Percentiles rank a stretch among this genome's conserved stretches.
Evolutionary conservation across 2,888 invertebrate species (phyloP).

Genomic region (Stenodema calcarata): DNA sequence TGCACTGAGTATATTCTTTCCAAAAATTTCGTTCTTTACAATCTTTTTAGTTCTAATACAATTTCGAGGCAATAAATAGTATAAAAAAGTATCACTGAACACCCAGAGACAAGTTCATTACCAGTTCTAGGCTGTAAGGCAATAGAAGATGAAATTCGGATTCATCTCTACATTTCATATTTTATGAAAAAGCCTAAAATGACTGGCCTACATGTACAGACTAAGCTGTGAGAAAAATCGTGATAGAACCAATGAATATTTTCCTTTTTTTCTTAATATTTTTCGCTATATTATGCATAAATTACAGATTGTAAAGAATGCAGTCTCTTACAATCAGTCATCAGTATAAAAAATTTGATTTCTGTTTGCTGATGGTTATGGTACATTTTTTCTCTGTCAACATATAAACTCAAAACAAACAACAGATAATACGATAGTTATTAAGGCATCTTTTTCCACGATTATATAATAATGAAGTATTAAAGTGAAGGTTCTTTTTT

Average conservation of each 20-base stretch:
- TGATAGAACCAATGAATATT: conserved; percentile 24
- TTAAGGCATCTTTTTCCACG: conserved; percentile 57
- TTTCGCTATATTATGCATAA: conserved; percentile 39
- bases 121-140: background rate
- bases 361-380: conserved; percentile 51
- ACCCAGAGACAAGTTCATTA: background rate
- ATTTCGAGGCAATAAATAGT: no score
- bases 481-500: conserved; percentile 38
- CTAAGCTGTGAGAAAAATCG: conserved; percentile 26
- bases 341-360: conserved; percentile 53
- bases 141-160: background rate
- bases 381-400: conserved; percentile 42
- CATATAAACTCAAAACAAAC: conserved; percentile 10
- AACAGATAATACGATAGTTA: conserved; percentile 54
- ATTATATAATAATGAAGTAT: conserved; percentile 55
- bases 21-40: no score
- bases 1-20: no score
- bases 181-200: conserved; percentile 8
- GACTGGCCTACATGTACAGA: conserved; percentile 30
- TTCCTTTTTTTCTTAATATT: conserved; percentile 11
- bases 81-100: background rate
- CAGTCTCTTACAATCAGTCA: conserved; percentile 56
- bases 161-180: background rate
- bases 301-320: conserved; percentile 54
- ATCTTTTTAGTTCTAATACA: no score